Base-by-base conservation (phyloP, 2,797 vertebrate species). In the Fratercula arctica region DNA sequence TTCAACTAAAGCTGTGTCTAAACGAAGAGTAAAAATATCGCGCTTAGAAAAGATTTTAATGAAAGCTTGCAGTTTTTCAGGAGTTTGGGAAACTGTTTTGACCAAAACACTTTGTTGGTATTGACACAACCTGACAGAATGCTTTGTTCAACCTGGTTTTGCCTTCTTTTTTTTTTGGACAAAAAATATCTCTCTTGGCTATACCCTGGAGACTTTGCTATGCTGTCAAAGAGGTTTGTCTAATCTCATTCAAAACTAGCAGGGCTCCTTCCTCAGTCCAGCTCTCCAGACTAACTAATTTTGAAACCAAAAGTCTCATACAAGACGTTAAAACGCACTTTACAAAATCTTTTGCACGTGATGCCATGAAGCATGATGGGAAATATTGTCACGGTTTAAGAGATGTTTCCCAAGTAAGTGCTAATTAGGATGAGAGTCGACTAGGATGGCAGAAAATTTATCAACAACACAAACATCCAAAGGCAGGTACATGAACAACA, bases 341-440 rank as follows among this genome's bases (percentile, higher is more conserved):
- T 81, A 95, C 90, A 68, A 88, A 91, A 74, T 80, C 94, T 97
- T 96, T 96, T 93, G 91, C 82, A 87, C 37, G 10, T 67, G 89
- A 94, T 95, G 90, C 97, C 97, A 94, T 96, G 97, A 98, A 97
- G 97, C 97, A 98, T 98, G 97, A 97, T 98, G 96, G 90, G 97
- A 97, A 98, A 97, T 97, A 97, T 60, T 59, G 97, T 97, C 97
- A 97, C 97, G 96, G 97, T 97, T 97, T 97, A 94, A 33, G 74
- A 87, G 79, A 64, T 85, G 88, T 94, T 92, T 95, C 89, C 95
- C 86, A 94, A 70, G 46, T 72, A 85, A 90, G 70, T 94, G 94
- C 89, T 96, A 95, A 94, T 89, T 94, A 92, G 77, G 90, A 79
- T 94, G 92, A 81, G 48, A 85, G 43, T 91, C 19, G 23, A 93